Evolutionary conservation across 2,797 vertebrate species (phyloP).

Genomic region (Pseudochaenichthys georgianus): DNA sequence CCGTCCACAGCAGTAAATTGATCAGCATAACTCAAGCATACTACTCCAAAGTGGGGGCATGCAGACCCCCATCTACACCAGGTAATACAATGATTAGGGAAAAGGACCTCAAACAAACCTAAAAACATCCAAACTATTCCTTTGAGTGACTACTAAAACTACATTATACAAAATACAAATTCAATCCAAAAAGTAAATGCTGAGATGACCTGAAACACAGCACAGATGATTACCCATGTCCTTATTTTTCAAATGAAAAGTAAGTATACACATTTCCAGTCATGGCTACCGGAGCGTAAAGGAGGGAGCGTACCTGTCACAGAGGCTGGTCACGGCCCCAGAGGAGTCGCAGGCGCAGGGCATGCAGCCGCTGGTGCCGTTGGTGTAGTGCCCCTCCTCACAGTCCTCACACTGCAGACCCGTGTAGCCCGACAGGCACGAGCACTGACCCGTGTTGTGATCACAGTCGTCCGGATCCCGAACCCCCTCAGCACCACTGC

Average conservation of each 20-base stretch:
- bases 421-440: slow-evolving; percentile 78
- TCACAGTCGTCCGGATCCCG: slow-evolving; percentile 79
- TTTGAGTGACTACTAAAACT: too few relatives aligned
- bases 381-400: slow-evolving; percentile 84
- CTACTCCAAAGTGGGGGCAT: too few relatives aligned
- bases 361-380: slow-evolving; percentile 83
- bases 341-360: slow-evolving; percentile 84
- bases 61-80: too few relatives aligned
- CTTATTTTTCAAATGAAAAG: not conserved
- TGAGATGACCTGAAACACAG: not conserved
- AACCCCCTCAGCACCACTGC: slow-evolving; percentile 79
- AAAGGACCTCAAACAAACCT: too few relatives aligned
- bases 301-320: slow-evolving; percentile 83
- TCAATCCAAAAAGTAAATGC: not conserved
- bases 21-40: too few relatives aligned
- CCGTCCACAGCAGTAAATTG: too few relatives aligned
- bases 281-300: not conserved
- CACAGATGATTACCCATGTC: not conserved
- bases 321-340: slow-evolving; percentile 77
- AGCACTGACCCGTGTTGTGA: slow-evolving; percentile 79
- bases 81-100: too few relatives aligned
- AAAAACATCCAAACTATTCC: too few relatives aligned
- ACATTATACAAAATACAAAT: not conserved
- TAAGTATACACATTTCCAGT: slow-evolving; percentile 1
- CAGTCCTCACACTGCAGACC: slow-evolving; percentile 86